These are phyloP conservation scores for Eubucco bourcierii DNA, from an alignment of 2,113 vertebrate species.

Conservation along the genomic window DNA sequence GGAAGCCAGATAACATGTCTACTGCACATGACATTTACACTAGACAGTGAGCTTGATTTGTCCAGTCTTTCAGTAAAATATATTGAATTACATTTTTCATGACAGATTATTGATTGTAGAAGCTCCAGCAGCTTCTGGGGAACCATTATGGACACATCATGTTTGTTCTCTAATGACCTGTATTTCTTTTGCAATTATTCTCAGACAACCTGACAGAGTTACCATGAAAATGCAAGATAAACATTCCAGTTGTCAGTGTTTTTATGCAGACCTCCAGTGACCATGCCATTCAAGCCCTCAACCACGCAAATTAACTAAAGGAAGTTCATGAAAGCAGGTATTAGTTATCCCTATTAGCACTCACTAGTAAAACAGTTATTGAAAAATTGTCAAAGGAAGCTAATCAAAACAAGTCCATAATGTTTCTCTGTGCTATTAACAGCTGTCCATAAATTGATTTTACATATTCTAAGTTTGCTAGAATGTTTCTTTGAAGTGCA, in stretches of 20 bases:
- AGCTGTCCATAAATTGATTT: neutral
- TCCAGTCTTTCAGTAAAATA: neutral
- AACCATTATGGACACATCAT: neutral
- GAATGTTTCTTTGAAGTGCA: neutral
- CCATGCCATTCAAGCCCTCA: neutral
- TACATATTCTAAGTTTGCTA: neutral
- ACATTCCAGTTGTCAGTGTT: neutral
- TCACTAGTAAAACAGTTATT: neutral
- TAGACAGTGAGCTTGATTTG: neutral
- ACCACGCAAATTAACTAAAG: neutral
- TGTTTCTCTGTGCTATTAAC: neutral
- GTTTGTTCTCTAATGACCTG: neutral
- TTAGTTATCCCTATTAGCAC: neutral
- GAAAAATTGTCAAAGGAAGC: neutral
- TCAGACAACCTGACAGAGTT: neutral
- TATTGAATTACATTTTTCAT: neutral
- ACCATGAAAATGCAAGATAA: neutral
- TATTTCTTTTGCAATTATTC: neutral
- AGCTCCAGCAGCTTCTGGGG: neutral
- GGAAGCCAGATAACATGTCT: neutral
- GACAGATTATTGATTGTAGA: neutral
- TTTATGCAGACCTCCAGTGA: neutral
- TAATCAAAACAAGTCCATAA: neutral
- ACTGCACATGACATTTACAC: too few species aligned
- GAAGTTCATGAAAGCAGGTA: neutral